A percentile compares a stretch with the other conserved stretches of the same genome.
These are phyloP conservation scores for Andrena flavipes DNA, from an alignment of 2,888 invertebrate genomes.

Conservation along the genomic window DNA sequence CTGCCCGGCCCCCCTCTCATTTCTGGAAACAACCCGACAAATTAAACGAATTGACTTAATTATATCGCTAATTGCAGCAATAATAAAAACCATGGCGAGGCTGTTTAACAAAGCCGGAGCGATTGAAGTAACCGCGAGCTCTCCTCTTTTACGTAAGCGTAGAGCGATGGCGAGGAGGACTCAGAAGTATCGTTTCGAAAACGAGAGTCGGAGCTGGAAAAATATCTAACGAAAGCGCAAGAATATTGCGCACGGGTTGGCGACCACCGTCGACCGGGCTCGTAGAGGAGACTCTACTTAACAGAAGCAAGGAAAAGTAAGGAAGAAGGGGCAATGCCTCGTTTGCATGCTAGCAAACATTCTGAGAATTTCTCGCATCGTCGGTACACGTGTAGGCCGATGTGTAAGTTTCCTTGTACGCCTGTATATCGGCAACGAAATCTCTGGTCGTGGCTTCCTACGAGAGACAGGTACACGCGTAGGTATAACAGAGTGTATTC, in stretches of 20 bases:
- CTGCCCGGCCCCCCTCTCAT: neutral
- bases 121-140: neutral
- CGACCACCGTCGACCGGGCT: neutral
- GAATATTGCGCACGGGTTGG: neutral
- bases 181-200: neutral
- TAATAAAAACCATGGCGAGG: conserved; percentile 34
- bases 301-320: conserved; percentile 33
- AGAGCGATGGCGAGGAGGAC: neutral
- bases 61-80: conserved; percentile 53
- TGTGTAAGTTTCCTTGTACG: conserved; percentile 59
- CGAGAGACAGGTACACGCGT: conserved; percentile 67
- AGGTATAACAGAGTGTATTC: conserved; percentile 69
- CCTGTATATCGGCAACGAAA: conserved; percentile 67
- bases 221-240: neutral
- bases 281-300: neutral
- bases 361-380: conserved; percentile 78
- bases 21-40: conserved; percentile 44
- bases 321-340: conserved; percentile 47
- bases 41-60: conserved; percentile 60
- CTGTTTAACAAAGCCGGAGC: neutral
- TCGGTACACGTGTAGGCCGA: conserved; percentile 31
- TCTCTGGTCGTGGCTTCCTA: conserved; percentile 65
- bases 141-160: neutral
- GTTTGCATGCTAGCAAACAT: conserved; percentile 80
- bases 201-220: neutral